Evolutionary conservation across 2,888 invertebrate genomes (phyloP).

Genomic region (Ochropleura plecta): DNA sequence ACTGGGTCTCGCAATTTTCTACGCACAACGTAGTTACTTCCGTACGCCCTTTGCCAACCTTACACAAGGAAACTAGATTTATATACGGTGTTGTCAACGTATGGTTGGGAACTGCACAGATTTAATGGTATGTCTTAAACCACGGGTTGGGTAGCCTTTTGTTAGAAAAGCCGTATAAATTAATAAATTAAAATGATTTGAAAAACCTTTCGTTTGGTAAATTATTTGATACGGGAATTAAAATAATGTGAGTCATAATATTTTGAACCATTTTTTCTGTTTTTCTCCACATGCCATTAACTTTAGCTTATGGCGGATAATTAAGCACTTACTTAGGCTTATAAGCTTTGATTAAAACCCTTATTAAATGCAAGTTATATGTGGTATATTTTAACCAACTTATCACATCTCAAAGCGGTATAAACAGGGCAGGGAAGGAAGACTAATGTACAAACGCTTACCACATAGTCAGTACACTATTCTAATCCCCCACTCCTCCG

Average conservation of each 20-base stretch:
- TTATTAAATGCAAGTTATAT: too few relatives aligned
- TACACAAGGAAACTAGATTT: conserved; percentile 42
- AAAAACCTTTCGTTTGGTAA: background rate
- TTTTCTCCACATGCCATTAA: background rate
- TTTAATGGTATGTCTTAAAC: conserved; percentile 24
- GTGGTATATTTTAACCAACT: background rate
- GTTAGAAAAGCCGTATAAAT: conserved; percentile 24
- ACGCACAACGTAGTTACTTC: conserved; percentile 40
- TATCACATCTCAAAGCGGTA: background rate
- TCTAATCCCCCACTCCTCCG: too few relatives aligned
- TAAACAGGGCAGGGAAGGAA: background rate
- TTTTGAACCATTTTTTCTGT: background rate
- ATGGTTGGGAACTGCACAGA: conserved; percentile 16
- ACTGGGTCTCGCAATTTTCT: conserved; percentile 44
- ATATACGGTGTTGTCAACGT: conserved; percentile 36
- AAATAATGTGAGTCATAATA: conserved; percentile 7
- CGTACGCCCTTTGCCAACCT: conserved; percentile 25
- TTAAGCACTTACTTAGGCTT: background rate
- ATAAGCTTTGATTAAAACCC: background rate
- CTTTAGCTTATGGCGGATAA: background rate
- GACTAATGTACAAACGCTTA: too few relatives aligned
- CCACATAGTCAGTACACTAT: too few relatives aligned
- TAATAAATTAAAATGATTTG: conserved; percentile 31
- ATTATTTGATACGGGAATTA: conserved; percentile 23
- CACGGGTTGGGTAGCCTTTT: conserved; percentile 36